Conservation (phyloP, 2,888 invertebrate genomes). For the Toxonevra muliebris region DNA sequence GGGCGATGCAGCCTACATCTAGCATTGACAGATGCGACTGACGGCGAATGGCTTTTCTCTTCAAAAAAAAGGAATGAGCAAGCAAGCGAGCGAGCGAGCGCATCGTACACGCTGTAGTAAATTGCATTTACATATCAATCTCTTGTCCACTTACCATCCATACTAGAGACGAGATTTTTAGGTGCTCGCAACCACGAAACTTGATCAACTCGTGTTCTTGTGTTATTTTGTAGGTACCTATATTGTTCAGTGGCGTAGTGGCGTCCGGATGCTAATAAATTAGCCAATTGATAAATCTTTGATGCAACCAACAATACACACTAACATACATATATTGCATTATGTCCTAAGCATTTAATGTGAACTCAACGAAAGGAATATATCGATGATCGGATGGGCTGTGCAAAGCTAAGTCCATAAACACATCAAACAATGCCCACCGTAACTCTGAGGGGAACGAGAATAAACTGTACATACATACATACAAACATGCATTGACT, state of each 20-base stretch:
- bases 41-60: neutral
- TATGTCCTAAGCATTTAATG: constrained; percentile 31
- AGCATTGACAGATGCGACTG: constrained; percentile 30
- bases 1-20: constrained; percentile 4
- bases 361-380: constrained; percentile 13
- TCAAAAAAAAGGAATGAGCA: neutral
- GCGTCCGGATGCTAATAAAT: constrained; percentile 64
- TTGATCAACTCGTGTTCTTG: neutral
- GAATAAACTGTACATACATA: no score
- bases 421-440: constrained; percentile 48
- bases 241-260: constrained; percentile 45
- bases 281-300: constrained; percentile 60
- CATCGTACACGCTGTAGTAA: constrained; percentile 33
- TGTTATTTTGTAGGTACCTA: constrained; percentile 13
- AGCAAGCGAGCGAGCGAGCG: neutral
- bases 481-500: neutral
- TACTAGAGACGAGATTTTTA: no score
- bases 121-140: constrained; percentile 61
- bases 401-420: constrained; percentile 47
- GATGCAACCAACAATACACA: constrained; percentile 35
- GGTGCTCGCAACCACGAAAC: no score
- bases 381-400: constrained; percentile 3
- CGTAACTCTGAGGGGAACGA: neutral
- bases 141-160: constrained; percentile 5
- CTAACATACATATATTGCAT: constrained; percentile 42